Conservation (phyloP, 2,888 invertebrate genomes). For the Caenorhabditis doughertyi region DNA sequence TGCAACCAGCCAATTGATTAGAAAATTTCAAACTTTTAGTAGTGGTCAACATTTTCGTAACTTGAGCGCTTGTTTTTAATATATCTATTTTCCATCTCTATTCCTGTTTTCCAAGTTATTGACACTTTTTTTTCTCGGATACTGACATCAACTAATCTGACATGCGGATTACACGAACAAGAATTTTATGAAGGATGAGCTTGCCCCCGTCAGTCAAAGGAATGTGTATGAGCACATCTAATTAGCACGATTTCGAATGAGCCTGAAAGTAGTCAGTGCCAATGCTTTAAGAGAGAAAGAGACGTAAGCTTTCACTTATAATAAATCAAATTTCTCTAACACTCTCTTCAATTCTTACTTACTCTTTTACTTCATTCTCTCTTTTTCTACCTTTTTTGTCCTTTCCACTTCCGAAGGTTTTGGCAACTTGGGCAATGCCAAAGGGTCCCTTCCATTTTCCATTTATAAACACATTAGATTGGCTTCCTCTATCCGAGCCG, state of each 20-base stretch:
- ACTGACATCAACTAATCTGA: conserved; percentile 54
- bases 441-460: conserved; percentile 45
- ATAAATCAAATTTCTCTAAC: conserved; percentile 57
- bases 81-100: background rate
- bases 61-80: conserved; percentile 26
- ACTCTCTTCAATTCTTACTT: conserved; percentile 8
- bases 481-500: conserved; percentile 38
- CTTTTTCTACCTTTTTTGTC: conserved; percentile 37
- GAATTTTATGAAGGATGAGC: conserved; percentile 32
- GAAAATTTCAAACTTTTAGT: background rate
- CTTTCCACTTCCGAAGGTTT: conserved; percentile 24
- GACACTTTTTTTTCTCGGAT: conserved; percentile 31
- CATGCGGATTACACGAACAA: conserved; percentile 45
- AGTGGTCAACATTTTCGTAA: background rate
- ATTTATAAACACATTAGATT: conserved; percentile 60
- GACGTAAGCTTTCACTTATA: conserved; percentile 16
- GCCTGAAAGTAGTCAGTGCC: background rate
- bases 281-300: background rate
- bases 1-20: no score
- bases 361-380: background rate
- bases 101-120: conserved; percentile 18
- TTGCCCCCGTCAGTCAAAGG: background rate
- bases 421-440: conserved; percentile 10
- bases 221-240: conserved; percentile 26
- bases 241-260: conserved; percentile 40